Base-by-base conservation (phyloP, 2,113 vertebrate genomes). In the Nothocercus julius region DNA sequence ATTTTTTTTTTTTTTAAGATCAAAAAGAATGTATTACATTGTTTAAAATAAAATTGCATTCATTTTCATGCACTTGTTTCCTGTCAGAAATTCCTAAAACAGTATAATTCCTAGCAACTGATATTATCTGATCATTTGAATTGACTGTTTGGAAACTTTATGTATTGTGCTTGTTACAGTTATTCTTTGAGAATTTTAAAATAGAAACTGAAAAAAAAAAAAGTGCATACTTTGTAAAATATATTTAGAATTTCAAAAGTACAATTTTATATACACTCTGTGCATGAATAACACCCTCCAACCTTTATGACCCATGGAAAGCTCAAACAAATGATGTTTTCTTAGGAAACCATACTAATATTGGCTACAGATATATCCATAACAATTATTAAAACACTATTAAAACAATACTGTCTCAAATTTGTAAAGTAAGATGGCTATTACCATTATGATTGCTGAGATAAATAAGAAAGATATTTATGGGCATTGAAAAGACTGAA, bases 311-410 rank as follows among this genome's bases (percentile, higher is more conserved):
- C 11, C 10, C 16, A n/a, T 58, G 10, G 18, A 59, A 85, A 89
- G 93, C 87, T 16, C 73, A 91, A 82, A 73, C 45, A 69, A 82
- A 63, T 73, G 2, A 27, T 62, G 85, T 94, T 82, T 17, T 74
- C 42, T 95, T 67, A 58, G 27, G 80, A 92, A 93, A 85, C 66
- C 44, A 24, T 16, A 22, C 82, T 74, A 63, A 28, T 77, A 90
- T 80, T 85, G 30, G 30, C 38, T 92, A 49, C 11, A 96, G 59
- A 47, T 82, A 63, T 70, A 80, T 70, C 27, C 38, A 30, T 95
- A 66, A 82, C 75, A 87, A 91, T 75, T 75, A 40, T 45, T 87
- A 87, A 91, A 94, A 24, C 7, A 90, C 67, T 75, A 36, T 45
- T 85, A 87, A 91, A 94, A 22, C 6, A 61, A 51, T 77, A 42